These are phyloP conservation scores for Nemotelus nigrinus DNA, from an alignment of 2,888 invertebrate species.

Conservation along the genomic window DNA sequence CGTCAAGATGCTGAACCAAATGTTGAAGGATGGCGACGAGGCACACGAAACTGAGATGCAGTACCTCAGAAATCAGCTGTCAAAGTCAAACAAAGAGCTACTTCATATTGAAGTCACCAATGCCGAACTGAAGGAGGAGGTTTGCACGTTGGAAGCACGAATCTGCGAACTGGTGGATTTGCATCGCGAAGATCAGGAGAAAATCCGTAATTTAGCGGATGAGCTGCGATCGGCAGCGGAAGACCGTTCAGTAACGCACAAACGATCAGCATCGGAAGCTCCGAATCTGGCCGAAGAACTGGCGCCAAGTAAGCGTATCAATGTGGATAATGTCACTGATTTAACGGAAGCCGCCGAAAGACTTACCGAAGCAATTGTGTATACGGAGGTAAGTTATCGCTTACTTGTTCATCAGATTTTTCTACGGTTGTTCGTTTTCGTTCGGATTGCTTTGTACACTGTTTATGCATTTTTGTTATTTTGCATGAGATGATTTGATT, in stretches of 20 bases:
- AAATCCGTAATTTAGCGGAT: slow-evolving; percentile 69
- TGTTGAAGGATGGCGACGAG: slow-evolving; percentile 66
- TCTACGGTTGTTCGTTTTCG: slow-evolving; percentile 16
- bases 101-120: slow-evolving; percentile 75
- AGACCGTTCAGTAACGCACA: slow-evolving; percentile 56
- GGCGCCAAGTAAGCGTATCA: slow-evolving; percentile 53
- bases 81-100: slow-evolving; percentile 68
- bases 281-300: slow-evolving; percentile 62
- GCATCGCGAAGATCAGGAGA: slow-evolving; percentile 68
- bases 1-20: slow-evolving; percentile 65
- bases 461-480: slow-evolving; percentile 13
- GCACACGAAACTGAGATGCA: slow-evolving; percentile 67
- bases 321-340: slow-evolving; percentile 29
- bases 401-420: slow-evolving; percentile 1
- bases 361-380: slow-evolving; percentile 45
- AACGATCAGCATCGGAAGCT: slow-evolving; percentile 53
- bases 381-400: slow-evolving; percentile 45
- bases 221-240: slow-evolving; percentile 66
- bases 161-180: slow-evolving; percentile 69
- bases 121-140: slow-evolving; percentile 75
- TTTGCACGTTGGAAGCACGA: slow-evolving; percentile 71
- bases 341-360: slow-evolving; percentile 43
- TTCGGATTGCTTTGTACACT: slow-evolving; percentile 19
- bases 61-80: slow-evolving; percentile 67
- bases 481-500: slow-evolving; percentile 25